These are phyloP conservation scores for Pandion haliaetus DNA, from an alignment of 2,113 vertebrate genomes.

Conservation along the genomic window DNA sequence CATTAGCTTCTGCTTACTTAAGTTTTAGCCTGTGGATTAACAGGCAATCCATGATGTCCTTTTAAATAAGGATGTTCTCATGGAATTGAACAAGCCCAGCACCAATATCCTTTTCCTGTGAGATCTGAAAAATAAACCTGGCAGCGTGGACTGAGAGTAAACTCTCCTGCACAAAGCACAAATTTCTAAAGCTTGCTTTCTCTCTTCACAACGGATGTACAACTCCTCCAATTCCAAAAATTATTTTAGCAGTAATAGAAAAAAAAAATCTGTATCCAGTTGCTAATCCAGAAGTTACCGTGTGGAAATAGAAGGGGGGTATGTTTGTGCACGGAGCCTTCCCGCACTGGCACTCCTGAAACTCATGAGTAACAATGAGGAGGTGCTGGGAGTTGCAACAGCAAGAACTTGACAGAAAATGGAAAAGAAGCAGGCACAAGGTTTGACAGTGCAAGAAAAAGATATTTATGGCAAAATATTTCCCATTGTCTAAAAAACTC, in stretches of 20 bases:
- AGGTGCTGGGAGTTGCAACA: neutral
- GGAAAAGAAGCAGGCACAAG: neutral
- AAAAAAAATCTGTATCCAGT: neutral
- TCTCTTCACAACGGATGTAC: neutral
- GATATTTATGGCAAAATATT: constrained; percentile 51
- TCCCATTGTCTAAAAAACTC: constrained; percentile 17
- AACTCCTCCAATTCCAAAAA: neutral
- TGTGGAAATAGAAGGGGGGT: neutral
- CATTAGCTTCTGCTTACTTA: constrained; percentile 28
- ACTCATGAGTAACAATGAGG: fast-evolving
- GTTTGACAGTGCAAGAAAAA: constrained; percentile 12
- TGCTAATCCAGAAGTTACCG: neutral
- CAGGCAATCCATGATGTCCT: neutral
- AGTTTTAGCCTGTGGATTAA: constrained; percentile 21
- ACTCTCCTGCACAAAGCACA: neutral
- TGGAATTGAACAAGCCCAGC: neutral
- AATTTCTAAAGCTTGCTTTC: neutral
- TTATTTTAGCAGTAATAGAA: neutral
- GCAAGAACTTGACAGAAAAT: neutral
- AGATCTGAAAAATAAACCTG: neutral
- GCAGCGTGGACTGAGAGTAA: neutral
- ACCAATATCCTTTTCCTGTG: neutral
- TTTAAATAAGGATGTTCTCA: neutral
- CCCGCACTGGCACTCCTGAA: neutral
- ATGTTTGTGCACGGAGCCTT: neutral